Conservation (phyloP, 2,888 invertebrate genomes). For the Patella caerulea region DNA sequence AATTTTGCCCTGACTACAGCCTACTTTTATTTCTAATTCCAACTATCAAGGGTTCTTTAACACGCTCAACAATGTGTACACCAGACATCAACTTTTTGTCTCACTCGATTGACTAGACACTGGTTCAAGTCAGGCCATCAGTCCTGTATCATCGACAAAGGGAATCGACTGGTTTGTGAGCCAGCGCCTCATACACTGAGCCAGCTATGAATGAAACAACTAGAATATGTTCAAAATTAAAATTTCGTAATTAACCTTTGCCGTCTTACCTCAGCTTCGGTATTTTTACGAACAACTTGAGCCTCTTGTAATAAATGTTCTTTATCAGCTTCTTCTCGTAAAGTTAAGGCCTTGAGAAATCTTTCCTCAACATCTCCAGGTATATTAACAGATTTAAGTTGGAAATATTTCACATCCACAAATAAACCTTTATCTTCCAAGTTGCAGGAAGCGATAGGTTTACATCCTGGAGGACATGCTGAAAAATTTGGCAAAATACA, state of each 20-base stretch:
- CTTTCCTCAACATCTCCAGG: slow-evolving; percentile 52
- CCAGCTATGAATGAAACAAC: too few relatives aligned
- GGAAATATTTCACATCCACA: slow-evolving; percentile 59
- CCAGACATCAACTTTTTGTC: too few relatives aligned
- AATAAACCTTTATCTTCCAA: slow-evolving; percentile 49
- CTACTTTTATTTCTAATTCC: too few relatives aligned
- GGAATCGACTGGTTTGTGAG: too few relatives aligned
- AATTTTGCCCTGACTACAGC: too few relatives aligned
- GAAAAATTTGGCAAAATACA: slow-evolving; percentile 1
- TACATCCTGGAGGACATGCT: slow-evolving; percentile 53
- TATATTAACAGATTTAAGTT: slow-evolving; percentile 50
- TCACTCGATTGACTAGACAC: too few relatives aligned
- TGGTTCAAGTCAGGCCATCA: too few relatives aligned
- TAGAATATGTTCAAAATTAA: background rate
- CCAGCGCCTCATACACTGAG: too few relatives aligned
- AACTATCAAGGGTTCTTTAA: too few relatives aligned
- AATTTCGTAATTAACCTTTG: background rate
- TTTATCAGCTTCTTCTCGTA: slow-evolving; percentile 52
- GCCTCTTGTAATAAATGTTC: slow-evolving; percentile 56
- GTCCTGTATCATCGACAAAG: background rate
- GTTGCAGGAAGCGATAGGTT: slow-evolving; percentile 33
- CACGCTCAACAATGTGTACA: too few relatives aligned
- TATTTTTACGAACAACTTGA: slow-evolving; percentile 55
- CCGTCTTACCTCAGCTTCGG: slow-evolving; percentile 49
- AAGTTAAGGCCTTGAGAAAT: slow-evolving; percentile 52